A percentile compares a stretch with the other conserved stretches of the same genome.
These are phyloP conservation scores for Hippoglossus hippoglossus DNA, from an alignment of 2,797 vertebrate species.

Conservation along the genomic window DNA sequence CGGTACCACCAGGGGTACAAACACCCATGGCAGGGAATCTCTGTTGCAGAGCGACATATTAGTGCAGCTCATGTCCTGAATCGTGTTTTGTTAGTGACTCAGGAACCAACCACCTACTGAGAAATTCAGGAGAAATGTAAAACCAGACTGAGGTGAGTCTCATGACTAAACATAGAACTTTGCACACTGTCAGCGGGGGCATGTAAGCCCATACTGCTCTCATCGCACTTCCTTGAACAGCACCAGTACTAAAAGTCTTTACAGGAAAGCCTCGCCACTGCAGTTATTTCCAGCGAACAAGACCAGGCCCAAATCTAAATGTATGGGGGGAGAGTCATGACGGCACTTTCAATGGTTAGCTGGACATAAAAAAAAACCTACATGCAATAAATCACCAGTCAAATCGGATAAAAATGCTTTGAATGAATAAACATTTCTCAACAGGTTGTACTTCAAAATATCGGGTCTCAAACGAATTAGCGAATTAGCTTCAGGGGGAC, in stretches of 20 bases:
- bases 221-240: slow-evolving; percentile 34
- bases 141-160: slow-evolving; percentile 20
- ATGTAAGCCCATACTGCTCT: slow-evolving; percentile 43
- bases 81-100: slow-evolving; percentile 10
- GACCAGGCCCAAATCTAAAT: neutral
- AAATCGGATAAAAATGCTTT: too few relatives aligned
- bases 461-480: too few relatives aligned
- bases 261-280: neutral
- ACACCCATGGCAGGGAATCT: neutral
- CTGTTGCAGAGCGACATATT: neutral
- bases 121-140: slow-evolving; percentile 33
- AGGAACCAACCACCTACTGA: neutral
- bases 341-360: neutral
- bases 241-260: neutral
- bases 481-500: too few relatives aligned
- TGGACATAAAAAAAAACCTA: neutral
- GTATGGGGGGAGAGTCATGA: neutral
- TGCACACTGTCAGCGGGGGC: slow-evolving; percentile 24
- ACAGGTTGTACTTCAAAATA: too few relatives aligned
- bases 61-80: neutral
- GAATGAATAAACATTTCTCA: too few relatives aligned
- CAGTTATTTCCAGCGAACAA: neutral
- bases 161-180: slow-evolving; percentile 35
- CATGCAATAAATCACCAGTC: neutral
- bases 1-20: neutral